Base-by-base conservation (phyloP, 2,888 invertebrate species). In the Synergus gifuensis region DNA sequence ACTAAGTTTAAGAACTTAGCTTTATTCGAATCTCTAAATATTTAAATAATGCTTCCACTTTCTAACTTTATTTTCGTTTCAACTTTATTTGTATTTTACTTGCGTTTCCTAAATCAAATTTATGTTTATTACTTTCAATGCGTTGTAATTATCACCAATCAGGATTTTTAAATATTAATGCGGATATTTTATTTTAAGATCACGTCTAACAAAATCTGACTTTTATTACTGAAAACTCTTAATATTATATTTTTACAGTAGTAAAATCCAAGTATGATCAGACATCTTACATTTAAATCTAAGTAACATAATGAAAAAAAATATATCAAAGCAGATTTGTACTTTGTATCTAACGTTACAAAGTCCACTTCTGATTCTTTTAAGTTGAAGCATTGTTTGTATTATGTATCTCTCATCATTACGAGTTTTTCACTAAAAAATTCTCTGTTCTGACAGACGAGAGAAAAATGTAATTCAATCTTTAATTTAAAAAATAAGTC, bases 1-100 rank as follows among this genome's bases (percentile, higher is more conserved):
- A 69, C 49, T 69, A 16, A 16, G 16, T 69, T 28, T n/a, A 16
- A 36, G 49, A 36, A 69, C 28, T 49, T 18, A 18, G 42, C 42
- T 49, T 69, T 36, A 69, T 46, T 28, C 28, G 9, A 36, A 69
- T 49, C 28, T 69, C n/a, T 49, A 11, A 69, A 28, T 49, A 69
- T 69, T 49, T 69, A 49, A 69, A 69, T 69, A 36, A 69, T 36
- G 14, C 7, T 18, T 8, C 2, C 69, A 69, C 2, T 28, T 69
- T 8, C 11, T 14, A 67, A 42, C 44, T 5, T 67, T 67, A 22
- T 46, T 54, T 54, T 9, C 8, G 14, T 12, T 11, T 42, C 9
- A 18, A n/a, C 42, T 66, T 66, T 11, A 42, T 66, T 54, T n/a
- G 16, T 8, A n/a, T 54, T 54, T 54, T 8, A 54, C n/a, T 54